Conservation (phyloP, 2,797 vertebrate genomes). For the Characodon lateralis region DNA sequence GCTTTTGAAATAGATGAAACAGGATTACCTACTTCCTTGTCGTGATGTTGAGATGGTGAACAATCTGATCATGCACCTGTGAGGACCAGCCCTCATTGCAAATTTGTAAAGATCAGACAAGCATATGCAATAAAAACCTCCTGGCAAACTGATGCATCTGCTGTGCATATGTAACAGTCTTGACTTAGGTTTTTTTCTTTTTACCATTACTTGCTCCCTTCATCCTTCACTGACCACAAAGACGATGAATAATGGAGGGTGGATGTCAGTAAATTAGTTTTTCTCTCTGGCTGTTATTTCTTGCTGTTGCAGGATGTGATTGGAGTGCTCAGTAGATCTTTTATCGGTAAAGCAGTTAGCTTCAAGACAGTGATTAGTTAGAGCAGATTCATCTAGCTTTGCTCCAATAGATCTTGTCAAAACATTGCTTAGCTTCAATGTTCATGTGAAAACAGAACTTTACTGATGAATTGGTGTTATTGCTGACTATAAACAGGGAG, state of each 20-base stretch:
- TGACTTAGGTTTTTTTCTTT: background rate
- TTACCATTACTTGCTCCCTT: background rate
- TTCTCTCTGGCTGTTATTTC: constrained; percentile 42
- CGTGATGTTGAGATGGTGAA: background rate
- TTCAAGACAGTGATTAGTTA: constrained; percentile 41
- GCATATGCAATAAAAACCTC: background rate
- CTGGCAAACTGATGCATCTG: background rate
- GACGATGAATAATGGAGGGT: constrained; percentile 52
- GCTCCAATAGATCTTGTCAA: constrained; percentile 10
- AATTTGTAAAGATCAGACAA: background rate
- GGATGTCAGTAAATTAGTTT: constrained; percentile 50
- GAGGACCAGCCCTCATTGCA: background rate
- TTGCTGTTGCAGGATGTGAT: constrained; percentile 60
- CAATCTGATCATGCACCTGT: background rate
- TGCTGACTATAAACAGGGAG: constrained; percentile 23
- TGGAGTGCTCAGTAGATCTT: constrained; percentile 63
- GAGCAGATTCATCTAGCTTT: constrained; percentile 35
- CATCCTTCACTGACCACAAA: constrained; percentile 28
- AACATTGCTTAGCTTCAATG: constrained; percentile 7
- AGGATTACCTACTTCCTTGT: background rate
- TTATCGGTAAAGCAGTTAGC: constrained; percentile 54
- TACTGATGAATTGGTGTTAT: constrained; percentile 15
- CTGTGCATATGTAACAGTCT: constrained; percentile 18
- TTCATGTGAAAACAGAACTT: background rate
- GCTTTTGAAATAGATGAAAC: constrained; percentile 6